Conservation (phyloP, 2,113 vertebrate species). For the Anhinga rufa region DNA sequence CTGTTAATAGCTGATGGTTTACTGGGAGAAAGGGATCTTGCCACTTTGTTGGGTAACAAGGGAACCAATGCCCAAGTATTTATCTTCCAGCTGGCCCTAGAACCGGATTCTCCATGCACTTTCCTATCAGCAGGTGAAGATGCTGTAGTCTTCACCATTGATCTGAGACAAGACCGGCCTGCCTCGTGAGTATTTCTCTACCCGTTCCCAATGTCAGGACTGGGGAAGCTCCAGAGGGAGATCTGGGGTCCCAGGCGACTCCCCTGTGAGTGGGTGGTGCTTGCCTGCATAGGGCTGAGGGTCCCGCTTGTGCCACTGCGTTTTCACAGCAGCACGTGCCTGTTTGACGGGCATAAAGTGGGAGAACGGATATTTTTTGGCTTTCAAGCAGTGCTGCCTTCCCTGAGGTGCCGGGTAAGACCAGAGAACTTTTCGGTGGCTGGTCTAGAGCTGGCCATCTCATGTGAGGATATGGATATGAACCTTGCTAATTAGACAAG, state of each 20-base stretch:
- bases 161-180: conserved; percentile 87
- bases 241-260: not conserved
- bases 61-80: not conserved
- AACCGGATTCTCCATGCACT: conserved; percentile 94
- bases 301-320: rapidly evolving
- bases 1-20: rapidly evolving
- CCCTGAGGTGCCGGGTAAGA: not conserved
- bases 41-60: not conserved
- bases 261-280: rapidly evolving
- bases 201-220: rapidly evolving
- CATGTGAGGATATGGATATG: rapidly evolving
- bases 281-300: rapidly evolving
- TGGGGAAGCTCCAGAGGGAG: too few relatives aligned
- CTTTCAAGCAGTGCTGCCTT: not conserved
- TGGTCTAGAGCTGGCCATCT: not conserved
- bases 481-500: too few relatives aligned
- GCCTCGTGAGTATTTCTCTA: conserved; percentile 83
- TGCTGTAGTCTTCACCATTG: conserved; percentile 92
- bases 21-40: not conserved
- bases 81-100: conserved; percentile 85
- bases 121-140: conserved; percentile 97
- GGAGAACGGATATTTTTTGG: rapidly evolving
- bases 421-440: not conserved
- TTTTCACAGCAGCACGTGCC: rapidly evolving
- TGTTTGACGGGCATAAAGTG: rapidly evolving